Evolutionary conservation across 2,888 invertebrate species (phyloP).

Genomic region (Drosophila lacicola): DNA sequence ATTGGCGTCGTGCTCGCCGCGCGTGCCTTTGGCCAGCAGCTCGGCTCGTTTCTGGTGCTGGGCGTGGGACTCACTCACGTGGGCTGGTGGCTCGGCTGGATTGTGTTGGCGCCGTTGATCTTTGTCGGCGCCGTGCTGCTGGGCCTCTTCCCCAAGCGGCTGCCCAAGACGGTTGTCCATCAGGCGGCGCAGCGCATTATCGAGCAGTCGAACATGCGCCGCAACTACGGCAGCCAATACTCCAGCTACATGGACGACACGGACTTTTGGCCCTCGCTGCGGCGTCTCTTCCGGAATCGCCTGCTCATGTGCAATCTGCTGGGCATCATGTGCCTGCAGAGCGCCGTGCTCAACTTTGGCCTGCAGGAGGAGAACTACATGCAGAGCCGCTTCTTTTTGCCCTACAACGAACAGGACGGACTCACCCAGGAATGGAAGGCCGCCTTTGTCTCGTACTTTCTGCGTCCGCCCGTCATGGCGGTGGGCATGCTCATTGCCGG

Average conservation of each 20-base stretch:
- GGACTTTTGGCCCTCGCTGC: constrained; percentile 86
- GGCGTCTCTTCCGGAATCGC: constrained; percentile 86
- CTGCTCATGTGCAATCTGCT: constrained; percentile 86
- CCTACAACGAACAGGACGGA: constrained; percentile 86
- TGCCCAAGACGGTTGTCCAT: constrained; percentile 86
- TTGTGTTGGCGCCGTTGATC: constrained; percentile 85
- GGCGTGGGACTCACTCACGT: constrained; percentile 72
- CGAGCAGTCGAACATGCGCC: constrained; percentile 80
- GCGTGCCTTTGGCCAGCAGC: constrained; percentile 83
- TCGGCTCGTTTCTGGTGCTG: constrained; percentile 83
- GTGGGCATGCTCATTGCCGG: constrained; percentile 86
- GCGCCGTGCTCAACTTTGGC: constrained; percentile 86
- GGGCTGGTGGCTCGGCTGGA: constrained; percentile 86
- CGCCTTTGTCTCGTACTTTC: constrained; percentile 86
- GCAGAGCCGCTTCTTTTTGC: constrained; percentile 87
- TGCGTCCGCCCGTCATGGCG: constrained; percentile 87
- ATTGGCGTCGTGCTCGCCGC: constrained; percentile 84
- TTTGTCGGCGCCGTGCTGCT: constrained; percentile 86
- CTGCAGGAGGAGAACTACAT: constrained; percentile 87
- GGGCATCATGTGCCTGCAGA: constrained; percentile 86
- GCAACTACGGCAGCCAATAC: constrained; percentile 77
- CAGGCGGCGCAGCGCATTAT: constrained; percentile 87
- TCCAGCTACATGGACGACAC: constrained; percentile 83
- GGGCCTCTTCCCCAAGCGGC: constrained; percentile 86
- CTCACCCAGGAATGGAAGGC: constrained; percentile 87